Evolutionary conservation across 1,140 invertebrate genomes (phyloP).

Genomic region (Drosophila truncata): DNA sequence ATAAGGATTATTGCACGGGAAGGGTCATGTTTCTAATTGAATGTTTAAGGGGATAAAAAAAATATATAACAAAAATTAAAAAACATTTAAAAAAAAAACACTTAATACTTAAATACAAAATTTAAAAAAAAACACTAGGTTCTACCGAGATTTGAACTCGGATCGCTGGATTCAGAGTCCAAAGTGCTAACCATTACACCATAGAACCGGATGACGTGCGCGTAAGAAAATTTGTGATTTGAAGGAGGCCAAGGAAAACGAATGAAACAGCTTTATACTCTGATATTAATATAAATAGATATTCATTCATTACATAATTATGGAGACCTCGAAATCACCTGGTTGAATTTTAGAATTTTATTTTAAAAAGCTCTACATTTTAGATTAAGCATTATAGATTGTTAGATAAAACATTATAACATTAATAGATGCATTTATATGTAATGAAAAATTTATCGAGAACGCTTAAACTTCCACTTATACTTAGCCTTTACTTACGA

Average conservation of each 20-base stretch:
- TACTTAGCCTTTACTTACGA: too few relatives aligned
- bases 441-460: too few relatives aligned
- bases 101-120: neutral
- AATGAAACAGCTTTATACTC: conserved; percentile 1
- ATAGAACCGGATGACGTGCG: conserved; percentile 87
- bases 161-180: conserved; percentile 96
- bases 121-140: conserved; percentile 86
- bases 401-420: neutral
- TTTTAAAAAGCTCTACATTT: neutral
- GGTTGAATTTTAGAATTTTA: neutral
- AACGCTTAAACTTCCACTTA: too few relatives aligned
- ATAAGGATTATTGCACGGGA: conserved; percentile 24
- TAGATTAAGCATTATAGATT: neutral
- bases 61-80: neutral
- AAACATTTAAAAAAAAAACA: neutral
- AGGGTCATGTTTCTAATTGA: neutral
- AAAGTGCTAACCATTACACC: conserved; percentile 97
- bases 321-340: rapidly evolving
- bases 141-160: conserved; percentile 94
- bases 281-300: neutral
- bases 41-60: neutral
- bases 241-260: neutral
- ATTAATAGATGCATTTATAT: neutral
- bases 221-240: neutral
- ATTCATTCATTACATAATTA: neutral